Conservation (phyloP, 1,140 invertebrate species). For the Camponotus vicinus region DNA sequence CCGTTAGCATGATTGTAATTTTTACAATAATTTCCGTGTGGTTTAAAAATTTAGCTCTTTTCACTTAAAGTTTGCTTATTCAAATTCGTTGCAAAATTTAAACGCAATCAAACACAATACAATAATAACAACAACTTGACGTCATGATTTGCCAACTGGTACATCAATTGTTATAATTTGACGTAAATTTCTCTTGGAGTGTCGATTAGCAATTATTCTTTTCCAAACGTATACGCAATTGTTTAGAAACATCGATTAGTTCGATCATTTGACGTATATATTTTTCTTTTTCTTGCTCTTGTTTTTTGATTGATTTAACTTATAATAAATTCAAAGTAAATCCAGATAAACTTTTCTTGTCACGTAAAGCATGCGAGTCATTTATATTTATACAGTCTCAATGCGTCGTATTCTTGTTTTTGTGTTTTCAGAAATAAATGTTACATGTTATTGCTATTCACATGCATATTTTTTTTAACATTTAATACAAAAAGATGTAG, state of each 20-base stretch:
- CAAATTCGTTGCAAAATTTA: slow-evolving; percentile 6
- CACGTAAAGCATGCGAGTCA: neutral
- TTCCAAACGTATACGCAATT: neutral
- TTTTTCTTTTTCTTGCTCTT: neutral
- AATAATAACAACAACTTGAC: neutral
- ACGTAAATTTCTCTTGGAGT: neutral
- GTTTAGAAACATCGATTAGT: neutral
- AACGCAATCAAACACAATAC: neutral
- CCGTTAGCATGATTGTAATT: slow-evolving; percentile 48
- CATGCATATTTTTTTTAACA: neutral
- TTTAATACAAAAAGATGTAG: neutral
- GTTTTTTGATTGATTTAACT: neutral
- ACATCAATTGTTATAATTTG: neutral
- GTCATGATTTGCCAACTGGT: neutral
- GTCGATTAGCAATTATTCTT: neutral
- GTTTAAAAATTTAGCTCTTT: neutral
- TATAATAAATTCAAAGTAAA: neutral
- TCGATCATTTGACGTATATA: neutral
- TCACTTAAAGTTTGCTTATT: neutral
- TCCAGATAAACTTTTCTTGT: neutral
- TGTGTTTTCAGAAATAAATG: neutral
- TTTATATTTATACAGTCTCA: neutral
- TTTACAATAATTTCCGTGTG: neutral
- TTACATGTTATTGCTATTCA: neutral
- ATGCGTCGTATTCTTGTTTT: neutral